Conservation (phyloP, 2,797 vertebrate species). For the Gorsachius magnificus region DNA sequence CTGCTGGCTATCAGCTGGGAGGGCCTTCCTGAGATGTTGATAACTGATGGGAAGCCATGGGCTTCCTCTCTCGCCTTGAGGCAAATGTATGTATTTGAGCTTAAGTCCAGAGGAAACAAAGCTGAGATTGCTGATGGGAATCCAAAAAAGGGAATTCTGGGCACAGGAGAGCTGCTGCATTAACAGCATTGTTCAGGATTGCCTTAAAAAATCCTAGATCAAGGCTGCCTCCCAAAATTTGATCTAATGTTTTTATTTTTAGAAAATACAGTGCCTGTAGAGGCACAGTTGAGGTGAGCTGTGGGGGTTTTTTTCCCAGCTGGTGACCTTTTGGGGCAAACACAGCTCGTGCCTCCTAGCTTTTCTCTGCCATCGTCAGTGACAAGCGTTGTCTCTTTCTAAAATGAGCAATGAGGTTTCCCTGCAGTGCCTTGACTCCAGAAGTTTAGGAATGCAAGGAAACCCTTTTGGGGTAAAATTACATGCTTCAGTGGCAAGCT, state of each 20-base stretch:
- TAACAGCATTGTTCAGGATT: background rate
- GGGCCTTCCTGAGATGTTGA: slow-evolving; percentile 51
- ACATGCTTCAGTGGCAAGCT: background rate
- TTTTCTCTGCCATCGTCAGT: background rate
- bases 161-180: background rate
- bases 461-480: background rate
- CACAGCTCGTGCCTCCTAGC: background rate
- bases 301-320: background rate
- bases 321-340: background rate
- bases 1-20: slow-evolving; percentile 4
- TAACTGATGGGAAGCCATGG: slow-evolving; percentile 32
- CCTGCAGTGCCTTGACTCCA: background rate
- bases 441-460: background rate
- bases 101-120: slow-evolving; percentile 25
- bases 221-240: slow-evolving; percentile 23
- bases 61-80: slow-evolving; percentile 25
- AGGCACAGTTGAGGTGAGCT: background rate
- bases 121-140: background rate
- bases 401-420: background rate
- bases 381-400: background rate
- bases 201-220: background rate
- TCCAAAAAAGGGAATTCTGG: background rate
- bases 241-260: slow-evolving; percentile 25
- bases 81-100: background rate
- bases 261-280: slow-evolving; percentile 14